A percentile compares a stretch with the other conserved stretches of the same genome.
Conservation (phyloP, 2,888 invertebrate species). For the Andricus quercusramuli region DNA sequence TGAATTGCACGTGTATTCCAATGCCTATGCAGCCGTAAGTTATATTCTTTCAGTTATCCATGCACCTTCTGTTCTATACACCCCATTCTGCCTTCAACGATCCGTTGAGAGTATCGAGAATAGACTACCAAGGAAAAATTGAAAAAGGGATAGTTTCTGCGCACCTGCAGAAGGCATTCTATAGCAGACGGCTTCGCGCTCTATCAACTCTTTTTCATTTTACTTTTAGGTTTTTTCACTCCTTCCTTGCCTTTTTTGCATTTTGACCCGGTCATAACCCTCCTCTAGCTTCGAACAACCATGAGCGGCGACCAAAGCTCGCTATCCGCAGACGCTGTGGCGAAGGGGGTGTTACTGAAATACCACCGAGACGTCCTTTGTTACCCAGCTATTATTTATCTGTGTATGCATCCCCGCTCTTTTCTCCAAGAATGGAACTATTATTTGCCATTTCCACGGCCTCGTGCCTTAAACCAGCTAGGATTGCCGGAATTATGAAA, state of each 20-base stretch:
- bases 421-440: slow-evolving; percentile 33
- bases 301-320: not conserved
- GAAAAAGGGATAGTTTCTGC: slow-evolving; percentile 16
- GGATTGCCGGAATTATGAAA: not conserved
- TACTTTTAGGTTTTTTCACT: not conserved
- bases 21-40: slow-evolving; percentile 4
- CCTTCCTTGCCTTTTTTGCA: not conserved
- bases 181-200: not conserved
- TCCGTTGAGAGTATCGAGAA: slow-evolving; percentile 18
- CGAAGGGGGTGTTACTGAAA: slow-evolving; percentile 28
- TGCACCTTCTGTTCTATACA: slow-evolving; percentile 9
- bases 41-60: slow-evolving; percentile 23
- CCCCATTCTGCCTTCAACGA: slow-evolving; percentile 11
- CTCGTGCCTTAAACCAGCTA: slow-evolving; percentile 8
- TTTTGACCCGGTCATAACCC: slow-evolving; percentile 15
- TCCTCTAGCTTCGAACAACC: slow-evolving; percentile 1
- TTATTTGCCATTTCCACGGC: slow-evolving; percentile 21
- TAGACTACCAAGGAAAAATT: slow-evolving; percentile 13
- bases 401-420: slow-evolving; percentile 31
- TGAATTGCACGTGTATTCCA: slow-evolving; percentile 30
- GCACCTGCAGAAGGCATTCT: slow-evolving; percentile 2
- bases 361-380: slow-evolving; percentile 31
- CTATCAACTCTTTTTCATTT: not conserved
- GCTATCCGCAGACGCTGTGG: slow-evolving; percentile 4
- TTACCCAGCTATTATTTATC: slow-evolving; percentile 36